Evolutionary conservation across 2,888 invertebrate species (phyloP).

Genomic region (Caprella mutica): DNA sequence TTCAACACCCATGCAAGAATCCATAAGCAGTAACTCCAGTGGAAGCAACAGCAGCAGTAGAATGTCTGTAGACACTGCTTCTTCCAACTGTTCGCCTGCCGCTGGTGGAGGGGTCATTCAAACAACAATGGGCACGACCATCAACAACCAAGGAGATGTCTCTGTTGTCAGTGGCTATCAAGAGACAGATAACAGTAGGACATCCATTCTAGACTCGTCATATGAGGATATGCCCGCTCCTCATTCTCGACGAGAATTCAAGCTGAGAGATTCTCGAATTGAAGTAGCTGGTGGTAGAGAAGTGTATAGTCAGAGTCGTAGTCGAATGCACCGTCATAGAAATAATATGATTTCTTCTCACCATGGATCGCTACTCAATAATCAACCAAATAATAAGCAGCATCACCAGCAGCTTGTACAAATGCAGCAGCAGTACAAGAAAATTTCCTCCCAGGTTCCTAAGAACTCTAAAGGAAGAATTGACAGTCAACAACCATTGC

Average conservation of each 20-base stretch:
- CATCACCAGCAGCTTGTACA: constrained; percentile 7
- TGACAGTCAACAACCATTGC: neutral
- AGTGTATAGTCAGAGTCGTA: constrained; percentile 68
- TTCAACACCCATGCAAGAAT: constrained; percentile 11
- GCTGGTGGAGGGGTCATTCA: neutral
- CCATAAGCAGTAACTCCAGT: constrained; percentile 18
- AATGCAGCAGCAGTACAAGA: constrained; percentile 4
- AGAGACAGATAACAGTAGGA: constrained; percentile 25
- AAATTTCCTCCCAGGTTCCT: neutral
- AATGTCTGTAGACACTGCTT: constrained; percentile 33
- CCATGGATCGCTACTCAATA: neutral
- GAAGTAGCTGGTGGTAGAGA: constrained; percentile 62
- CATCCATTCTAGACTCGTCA: constrained; percentile 29
- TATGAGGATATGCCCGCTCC: constrained; percentile 24
- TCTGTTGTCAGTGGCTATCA: constrained; percentile 32
- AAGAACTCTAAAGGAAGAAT: neutral
- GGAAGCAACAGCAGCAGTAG: constrained; percentile 30
- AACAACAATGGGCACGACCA: neutral
- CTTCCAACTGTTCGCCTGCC: constrained; percentile 13
- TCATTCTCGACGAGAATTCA: constrained; percentile 20
- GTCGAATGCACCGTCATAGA: constrained; percentile 49
- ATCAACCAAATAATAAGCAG: constrained; percentile 13
- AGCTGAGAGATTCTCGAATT: constrained; percentile 31
- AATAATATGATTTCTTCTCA: neutral
- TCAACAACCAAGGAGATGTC: constrained; percentile 27